Conservation (phyloP, 2,113 vertebrate species). For the Bostrychus sinensis region DNA sequence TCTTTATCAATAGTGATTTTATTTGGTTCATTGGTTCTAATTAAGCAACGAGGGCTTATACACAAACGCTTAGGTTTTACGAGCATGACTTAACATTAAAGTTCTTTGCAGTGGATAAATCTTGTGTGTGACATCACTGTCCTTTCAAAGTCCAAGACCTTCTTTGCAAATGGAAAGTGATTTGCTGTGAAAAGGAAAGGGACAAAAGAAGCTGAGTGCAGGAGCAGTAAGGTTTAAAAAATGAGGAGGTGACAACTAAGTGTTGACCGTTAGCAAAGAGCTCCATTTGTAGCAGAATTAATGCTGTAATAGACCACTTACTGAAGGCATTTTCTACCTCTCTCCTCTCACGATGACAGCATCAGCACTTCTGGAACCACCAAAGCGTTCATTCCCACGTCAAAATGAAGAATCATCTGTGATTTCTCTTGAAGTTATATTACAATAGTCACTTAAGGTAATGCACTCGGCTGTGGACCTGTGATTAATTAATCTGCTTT, state of each 20-base stretch:
- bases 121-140: conserved; percentile 1
- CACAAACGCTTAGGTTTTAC: too few species aligned
- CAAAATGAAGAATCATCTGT: conserved; percentile 62
- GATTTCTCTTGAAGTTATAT: conserved; percentile 74
- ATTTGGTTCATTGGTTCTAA: too few species aligned
- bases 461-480: conserved; percentile 58
- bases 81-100: too few species aligned
- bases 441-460: conserved; percentile 76
- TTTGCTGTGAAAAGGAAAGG: conserved; percentile 5
- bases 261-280: conserved; percentile 48
- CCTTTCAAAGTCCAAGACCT: background rate
- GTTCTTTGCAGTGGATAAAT: background rate
- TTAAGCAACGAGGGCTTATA: too few species aligned
- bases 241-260: conserved; percentile 45
- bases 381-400: conserved; percentile 66
- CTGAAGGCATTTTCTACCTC: conserved; percentile 52
- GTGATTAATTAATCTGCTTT: conserved; percentile 78
- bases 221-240: conserved; percentile 11
- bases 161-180: conserved; percentile 2
- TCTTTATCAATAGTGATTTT: conserved; percentile 6
- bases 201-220: background rate
- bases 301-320: conserved; percentile 73
- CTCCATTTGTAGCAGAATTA: conserved; percentile 62
- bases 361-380: conserved; percentile 66
- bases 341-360: conserved; percentile 55